Base-by-base conservation (phyloP, 2,113 vertebrate genomes). In the Thamnophis sirtalis region DNA sequence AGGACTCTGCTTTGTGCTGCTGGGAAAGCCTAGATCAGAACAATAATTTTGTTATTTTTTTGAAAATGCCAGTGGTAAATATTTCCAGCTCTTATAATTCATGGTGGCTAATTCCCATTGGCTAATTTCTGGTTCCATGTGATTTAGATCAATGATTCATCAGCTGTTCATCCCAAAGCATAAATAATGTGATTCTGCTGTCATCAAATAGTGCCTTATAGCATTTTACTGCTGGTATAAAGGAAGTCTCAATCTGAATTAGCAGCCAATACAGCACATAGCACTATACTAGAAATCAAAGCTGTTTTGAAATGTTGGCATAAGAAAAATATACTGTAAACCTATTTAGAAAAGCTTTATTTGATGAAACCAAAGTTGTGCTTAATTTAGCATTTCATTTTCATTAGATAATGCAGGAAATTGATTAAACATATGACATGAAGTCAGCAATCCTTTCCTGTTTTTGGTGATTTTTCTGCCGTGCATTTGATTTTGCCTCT, bases 141-240 rank as follows among this genome's bases (percentile, higher is more conserved):
- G 87, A 85, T 92, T 92, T 84, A 89, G 87, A 92, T 92, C 87
- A 92, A 88, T 89, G 91, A 85, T 88, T 92, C 91, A 92, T 89
- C 53, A 92, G 73, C 50, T 21, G 4, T 56, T 60, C 88, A 60
- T 89, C 54, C 73, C 54, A 89, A 53, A 89, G 28, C 87, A 22
- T 60, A 89, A 92, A 89, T 92, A 92, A 85, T 92, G 58, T 89
- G 87, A 43, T 26, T 92, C 68, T 73, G 58, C 85, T 91, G 51
- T 73, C 73, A 89, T 85, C 87, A 84, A 92, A 51, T 48, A 92
- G 87, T 73, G 84, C 58, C 4, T 92, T 92, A 87, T n/a, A 84
- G 28, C 68, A 38, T 92, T 92, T 89, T 85, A 17, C 87, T 85
- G 53, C 87, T 26, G 43, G 54, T 60, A 26, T 28, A 60, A 22